Evolutionary conservation across 2,113 vertebrate species (phyloP).

Genomic region (Laticauda colubrina): DNA sequence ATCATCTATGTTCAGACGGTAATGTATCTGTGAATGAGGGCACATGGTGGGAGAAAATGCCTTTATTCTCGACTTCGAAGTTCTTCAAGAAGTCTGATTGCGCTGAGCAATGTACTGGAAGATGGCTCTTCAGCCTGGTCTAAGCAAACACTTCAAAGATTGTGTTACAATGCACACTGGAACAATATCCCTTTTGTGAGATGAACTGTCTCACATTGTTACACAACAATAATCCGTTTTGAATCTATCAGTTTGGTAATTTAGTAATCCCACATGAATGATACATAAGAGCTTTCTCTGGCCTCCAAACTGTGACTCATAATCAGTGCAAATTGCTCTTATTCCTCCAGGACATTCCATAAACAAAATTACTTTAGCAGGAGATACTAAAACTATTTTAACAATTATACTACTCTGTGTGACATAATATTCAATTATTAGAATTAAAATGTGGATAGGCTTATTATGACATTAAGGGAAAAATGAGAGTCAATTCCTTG

Average conservation of each 20-base stretch:
- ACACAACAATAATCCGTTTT: not conserved
- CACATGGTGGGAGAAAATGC: not conserved
- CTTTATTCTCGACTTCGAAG: not conserved
- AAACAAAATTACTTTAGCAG: not conserved
- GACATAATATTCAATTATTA: not conserved
- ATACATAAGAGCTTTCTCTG: not conserved
- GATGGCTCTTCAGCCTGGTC: not conserved
- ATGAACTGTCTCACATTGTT: not conserved
- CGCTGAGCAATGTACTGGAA: not conserved
- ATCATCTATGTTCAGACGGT: not conserved
- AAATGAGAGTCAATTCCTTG: not conserved
- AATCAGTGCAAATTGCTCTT: slow-evolving; percentile 5
- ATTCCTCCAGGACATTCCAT: not conserved
- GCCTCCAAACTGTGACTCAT: not conserved
- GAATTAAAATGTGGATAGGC: not conserved
- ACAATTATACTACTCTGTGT: not conserved
- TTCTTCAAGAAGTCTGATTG: not conserved
- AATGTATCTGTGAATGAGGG: not conserved
- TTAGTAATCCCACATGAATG: not conserved
- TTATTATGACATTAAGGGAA: not conserved
- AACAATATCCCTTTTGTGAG: not conserved
- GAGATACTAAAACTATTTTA: not conserved
- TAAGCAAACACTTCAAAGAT: not conserved
- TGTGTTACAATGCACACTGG: not conserved
- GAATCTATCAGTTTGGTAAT: not conserved